Evolutionary conservation across 2,113 vertebrate genomes (phyloP), one percentile per base, ranked within the genome.

Genomic region (Saimiri boliviensis): DNA sequence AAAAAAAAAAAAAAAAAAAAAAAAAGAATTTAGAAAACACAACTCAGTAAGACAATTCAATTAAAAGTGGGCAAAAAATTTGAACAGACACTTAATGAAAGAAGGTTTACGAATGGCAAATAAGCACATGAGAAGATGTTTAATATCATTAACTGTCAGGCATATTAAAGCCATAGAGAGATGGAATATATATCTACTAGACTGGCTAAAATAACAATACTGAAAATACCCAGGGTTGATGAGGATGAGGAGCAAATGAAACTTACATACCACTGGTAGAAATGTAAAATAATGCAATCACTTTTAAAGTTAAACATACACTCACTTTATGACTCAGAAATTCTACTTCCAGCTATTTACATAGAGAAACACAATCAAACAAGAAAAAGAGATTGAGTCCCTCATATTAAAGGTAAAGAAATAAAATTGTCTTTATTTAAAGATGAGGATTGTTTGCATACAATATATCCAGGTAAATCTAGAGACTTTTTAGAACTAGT

Each of bases 291-390:
- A 14, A 91, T 27, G 35, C 66, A 83, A 71, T 83, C 30, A 89
- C 27, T 58, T 89, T 94, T 74, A 73, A 80, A 71, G 60, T 49
- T 85, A 95, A 81, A 52, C 47, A 42, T 47, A 74, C 32, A 82
- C 52, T 86, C 86, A 92, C 19, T 82, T 83, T 40, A 88, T 6
- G 56, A 83, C 35, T 56, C 47, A 83, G 56, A 42, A 83, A 74
- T 89, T 89, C 25, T 77, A 47, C 25, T 82, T 94, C 20, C 63
- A 89, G 25, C 27, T 66, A 35, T 52, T 89, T 30, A 83, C 11
- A 8, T 47, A 91, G n/a, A 68, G 58, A 90, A 93, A 81, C 80
- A 96, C 81, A 96, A 91, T 32, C 25, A 86, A 81, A 95, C 17
- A 52, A 80, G 32, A 49, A 81, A 95, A 40, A 58, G 25, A 79